Evolutionary conservation across 1,140 invertebrate genomes (phyloP), one percentile per base, ranked within the genome.

Genomic region (Cydia splendana): DNA sequence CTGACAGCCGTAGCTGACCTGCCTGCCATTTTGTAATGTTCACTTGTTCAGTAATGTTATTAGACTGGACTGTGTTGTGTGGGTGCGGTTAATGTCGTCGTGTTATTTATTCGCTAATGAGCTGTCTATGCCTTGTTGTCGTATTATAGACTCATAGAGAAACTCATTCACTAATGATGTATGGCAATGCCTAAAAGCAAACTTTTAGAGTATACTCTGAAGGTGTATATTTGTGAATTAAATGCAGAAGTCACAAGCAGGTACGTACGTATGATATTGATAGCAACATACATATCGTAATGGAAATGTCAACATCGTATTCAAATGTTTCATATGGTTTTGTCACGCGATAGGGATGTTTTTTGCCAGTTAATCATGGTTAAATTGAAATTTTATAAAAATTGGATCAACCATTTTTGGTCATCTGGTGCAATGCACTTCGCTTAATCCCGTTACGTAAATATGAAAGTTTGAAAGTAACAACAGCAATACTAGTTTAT

Each of bases 11-110:
- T 13, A 9, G 62, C 62, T 65, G 6, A 10, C 9, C 57, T 69
- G 65, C 24, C 65, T 69, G 65, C 65, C 65, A 69, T 69, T 69
- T 69, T 69, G 65, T 69, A 69, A 34, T 65, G 9, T 62, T 18
- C 10, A 62, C 1, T 62, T 65, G 9, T 62, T 18, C 10, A 62
- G 10, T 62, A 20, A 62, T 69, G 65, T 69, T 34, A 38, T 38
- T 69, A 18, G 30, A 69, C 30, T 62, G 2, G 65, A 30, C 9
- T 69, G 13, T 65, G 20, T 62, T 62, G 57, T 62, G 7, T 62
- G 57, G 57, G 57, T 62, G 20, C 57, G 57, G 57, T 62, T 62
- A 18, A 62, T 62, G 51, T 18, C n/a, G 51, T 62, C n/a, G 51
- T 62, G 57, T 62, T 62, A 62, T 62, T 18, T 62, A 62, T 24